Base-by-base conservation (phyloP, 2,888 invertebrate species). In the Autographa pulchrina region DNA sequence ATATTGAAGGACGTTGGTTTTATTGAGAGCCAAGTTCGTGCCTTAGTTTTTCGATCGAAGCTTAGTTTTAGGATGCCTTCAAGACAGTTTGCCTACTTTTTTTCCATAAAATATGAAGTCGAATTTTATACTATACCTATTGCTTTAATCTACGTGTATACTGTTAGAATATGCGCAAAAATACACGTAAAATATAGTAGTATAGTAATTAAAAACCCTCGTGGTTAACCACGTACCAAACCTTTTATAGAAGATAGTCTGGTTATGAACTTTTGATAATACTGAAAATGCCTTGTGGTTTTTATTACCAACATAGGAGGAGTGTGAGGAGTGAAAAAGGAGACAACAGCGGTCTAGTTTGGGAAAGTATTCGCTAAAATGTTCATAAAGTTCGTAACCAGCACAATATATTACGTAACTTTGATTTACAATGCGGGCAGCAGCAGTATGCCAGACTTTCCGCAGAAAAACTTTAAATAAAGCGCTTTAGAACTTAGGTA, bases 1-100 rank as follows among this genome's bases (percentile, higher is more conserved):
- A 65, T 70, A 79, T 72, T 74, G 72, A 74, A 77, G 56, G 54
- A 66, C 18, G 63, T 67, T 62, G 63, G 63, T 74, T 74, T 81
- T 77, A 72, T 74, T 70, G 58, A 64, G 41, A 62, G 61, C 52
- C 68, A 66, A 62, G 67, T 70, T 72, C 68, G 65, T 72, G 78
- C 68, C 62, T 67, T 20, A 32, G 31, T 62, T 65, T 60, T 70
- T 41, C 60, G 56, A 66, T 76, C 65, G 35, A 31, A 35, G 31
- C 25, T 62, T 65, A 63, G 58, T 63, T 64, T 61, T 58, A 60
- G 41, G 32, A 56, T 62, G 48, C 18, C 18, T 56, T 59, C 14
- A 59, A 65, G 13, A 0, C 32, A 56, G 41, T 41, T 41, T 52
- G n/a, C 16, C 52, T 52, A 52, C 52, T 18, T 41, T 13, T 13